These are phyloP conservation scores for Perccottus glenii DNA, from an alignment of 2,113 vertebrate species.

Conservation along the genomic window DNA sequence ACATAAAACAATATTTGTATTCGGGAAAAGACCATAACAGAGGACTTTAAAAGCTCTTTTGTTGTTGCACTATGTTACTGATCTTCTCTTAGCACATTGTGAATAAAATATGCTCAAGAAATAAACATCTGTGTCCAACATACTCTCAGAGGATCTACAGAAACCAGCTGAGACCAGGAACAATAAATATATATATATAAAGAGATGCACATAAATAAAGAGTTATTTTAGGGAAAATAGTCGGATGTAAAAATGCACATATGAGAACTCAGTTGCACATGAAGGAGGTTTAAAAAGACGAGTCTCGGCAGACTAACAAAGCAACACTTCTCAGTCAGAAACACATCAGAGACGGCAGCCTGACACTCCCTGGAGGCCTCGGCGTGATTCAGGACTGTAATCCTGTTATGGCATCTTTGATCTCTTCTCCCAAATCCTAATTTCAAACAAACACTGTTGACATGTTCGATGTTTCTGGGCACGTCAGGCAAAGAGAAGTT, in stretches of 20 bases:
- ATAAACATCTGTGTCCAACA: background rate
- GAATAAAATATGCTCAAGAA: background rate
- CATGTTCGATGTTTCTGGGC: slow-evolving; percentile 66
- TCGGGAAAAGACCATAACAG: background rate
- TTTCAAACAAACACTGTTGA: slow-evolving; percentile 76
- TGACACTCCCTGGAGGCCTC: slow-evolving; percentile 54
- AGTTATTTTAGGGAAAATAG: slow-evolving; percentile 29
- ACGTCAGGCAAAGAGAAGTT: slow-evolving; percentile 35
- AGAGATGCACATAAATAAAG: slow-evolving; percentile 5
- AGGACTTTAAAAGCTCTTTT: background rate
- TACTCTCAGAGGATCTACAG: background rate
- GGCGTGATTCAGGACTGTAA: slow-evolving; percentile 70
- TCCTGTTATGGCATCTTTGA: slow-evolving; percentile 79
- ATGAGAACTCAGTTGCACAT: slow-evolving; percentile 4
- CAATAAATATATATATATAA: background rate
- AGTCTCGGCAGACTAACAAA: slow-evolving; percentile 56
- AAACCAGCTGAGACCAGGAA: background rate
- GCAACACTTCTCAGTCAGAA: slow-evolving; percentile 45
- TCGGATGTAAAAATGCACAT: slow-evolving; percentile 38
- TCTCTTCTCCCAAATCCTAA: slow-evolving; percentile 71
- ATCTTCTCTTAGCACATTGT: background rate
- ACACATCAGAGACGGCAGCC: slow-evolving; percentile 69
- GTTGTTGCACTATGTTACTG: background rate
- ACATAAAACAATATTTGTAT: background rate
- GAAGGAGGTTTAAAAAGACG: slow-evolving; percentile 36